These are phyloP conservation scores for Amphipoea lucens DNA, from an alignment of 2,888 invertebrate species.

Conservation along the genomic window DNA sequence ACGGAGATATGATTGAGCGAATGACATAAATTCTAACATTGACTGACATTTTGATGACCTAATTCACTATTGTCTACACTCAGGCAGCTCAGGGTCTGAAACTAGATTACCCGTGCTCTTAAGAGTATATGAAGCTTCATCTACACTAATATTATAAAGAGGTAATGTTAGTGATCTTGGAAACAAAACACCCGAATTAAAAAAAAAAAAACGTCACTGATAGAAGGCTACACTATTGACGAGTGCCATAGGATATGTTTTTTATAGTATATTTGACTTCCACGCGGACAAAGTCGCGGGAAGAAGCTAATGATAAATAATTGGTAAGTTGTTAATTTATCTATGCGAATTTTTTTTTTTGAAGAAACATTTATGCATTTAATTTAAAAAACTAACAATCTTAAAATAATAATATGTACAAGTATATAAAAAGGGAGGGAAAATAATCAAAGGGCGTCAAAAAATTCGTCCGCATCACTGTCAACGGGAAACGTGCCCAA, in stretches of 20 bases:
- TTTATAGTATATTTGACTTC: neutral
- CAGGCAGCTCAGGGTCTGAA: neutral
- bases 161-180: neutral
- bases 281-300: no score
- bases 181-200: neutral
- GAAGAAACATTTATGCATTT: no score
- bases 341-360: no score
- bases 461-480: no score
- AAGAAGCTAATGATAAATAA: neutral
- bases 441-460: no score
- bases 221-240: neutral
- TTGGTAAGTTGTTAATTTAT: neutral
- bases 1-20: neutral
- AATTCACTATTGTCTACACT: neutral
- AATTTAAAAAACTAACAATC: no score
- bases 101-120: neutral
- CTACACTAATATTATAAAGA: neutral
- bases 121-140: neutral
- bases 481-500: no score
- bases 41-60: neutral
- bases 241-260: neutral
- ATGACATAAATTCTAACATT: constrained; percentile 3
- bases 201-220: neutral
- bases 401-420: no score
- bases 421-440: no score